Evolutionary conservation across 1,140 invertebrate genomes (phyloP).

Genomic region (Watersipora subatra): DNA sequence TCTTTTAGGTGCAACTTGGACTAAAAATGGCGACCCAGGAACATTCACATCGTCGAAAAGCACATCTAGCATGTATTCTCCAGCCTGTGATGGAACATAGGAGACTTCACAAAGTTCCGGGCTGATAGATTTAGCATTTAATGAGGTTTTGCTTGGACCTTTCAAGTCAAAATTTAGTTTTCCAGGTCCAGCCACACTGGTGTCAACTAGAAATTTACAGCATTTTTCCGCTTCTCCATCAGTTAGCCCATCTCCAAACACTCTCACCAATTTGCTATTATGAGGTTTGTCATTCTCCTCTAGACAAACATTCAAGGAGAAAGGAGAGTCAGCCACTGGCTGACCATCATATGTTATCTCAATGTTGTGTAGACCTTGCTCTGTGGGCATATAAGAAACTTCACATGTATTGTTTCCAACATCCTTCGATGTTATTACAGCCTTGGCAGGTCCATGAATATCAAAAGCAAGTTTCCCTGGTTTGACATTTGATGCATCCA

Average conservation of each 20-base stretch:
- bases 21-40: constrained; percentile 82
- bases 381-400: constrained; percentile 62
- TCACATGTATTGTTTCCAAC: constrained; percentile 25
- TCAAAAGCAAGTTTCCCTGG: constrained; percentile 83
- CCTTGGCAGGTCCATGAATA: constrained; percentile 47
- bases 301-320: no score
- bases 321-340: no score
- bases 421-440: constrained; percentile 51
- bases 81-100: constrained; percentile 31
- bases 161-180: constrained; percentile 80
- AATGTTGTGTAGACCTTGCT: no score
- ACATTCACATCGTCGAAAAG: constrained; percentile 93
- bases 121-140: neutral
- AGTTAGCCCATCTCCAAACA: neutral
- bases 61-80: constrained; percentile 62
- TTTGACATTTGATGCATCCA: constrained; percentile 45
- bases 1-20: no score
- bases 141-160: constrained; percentile 44
- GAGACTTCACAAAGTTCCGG: neutral
- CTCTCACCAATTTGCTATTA: no score
- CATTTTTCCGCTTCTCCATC: neutral
- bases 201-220: neutral
- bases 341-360: no score
- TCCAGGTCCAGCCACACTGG: constrained; percentile 57
- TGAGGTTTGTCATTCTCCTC: no score